Evolutionary conservation across 2,888 invertebrate species (phyloP), one percentile per base, ranked within the genome.

Genomic region (Caenorhabditis auriculariae): DNA sequence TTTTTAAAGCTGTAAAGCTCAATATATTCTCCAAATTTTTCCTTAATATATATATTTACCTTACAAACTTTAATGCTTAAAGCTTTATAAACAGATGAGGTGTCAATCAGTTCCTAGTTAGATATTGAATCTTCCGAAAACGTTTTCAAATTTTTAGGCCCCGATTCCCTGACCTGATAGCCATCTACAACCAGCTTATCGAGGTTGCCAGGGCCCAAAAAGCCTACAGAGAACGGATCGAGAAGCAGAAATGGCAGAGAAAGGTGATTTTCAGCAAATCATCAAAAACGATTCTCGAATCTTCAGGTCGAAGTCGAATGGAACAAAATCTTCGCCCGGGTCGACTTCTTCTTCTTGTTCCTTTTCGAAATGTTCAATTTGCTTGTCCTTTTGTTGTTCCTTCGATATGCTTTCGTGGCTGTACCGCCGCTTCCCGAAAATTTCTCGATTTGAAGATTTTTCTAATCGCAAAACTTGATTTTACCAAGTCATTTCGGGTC

Each of bases 281-380:
- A 4, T 24, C 3, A 15, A 38, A 41, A 51, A 55, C 23, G 32
- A 48, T 17, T 46, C 35, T 23, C 7, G 7, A 54, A 54, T 43
- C 60, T 69, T 49, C 46, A 74, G 77, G 71, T 79, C 12, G 77
- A 78, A 60, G 60, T 62, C 29, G 80, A 79, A 54, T 79, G 79
- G 79, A 71, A 68, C 42, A 62, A 74, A 12, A 65, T 79, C 38
- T 79, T 79, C 51, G 66, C 68, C 0, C 63, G 79, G 2, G 51
- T 79, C 32, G 78, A 79, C 43, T 75, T 72, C 61, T 56, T 76
- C 58, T 75, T 76, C 57, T 66, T 79, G 3, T 65, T 75, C 41
- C 48, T 78, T 15, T 79, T 79, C 53, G 69, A 79, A 53, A 55
- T 69, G 51, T 59, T 79, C 47, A 80, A 80, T 50, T 58, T 76